phyloP scores from a whole-genome alignment of 2,797 vertebrate species.

The Cygnus olor region DNA sequence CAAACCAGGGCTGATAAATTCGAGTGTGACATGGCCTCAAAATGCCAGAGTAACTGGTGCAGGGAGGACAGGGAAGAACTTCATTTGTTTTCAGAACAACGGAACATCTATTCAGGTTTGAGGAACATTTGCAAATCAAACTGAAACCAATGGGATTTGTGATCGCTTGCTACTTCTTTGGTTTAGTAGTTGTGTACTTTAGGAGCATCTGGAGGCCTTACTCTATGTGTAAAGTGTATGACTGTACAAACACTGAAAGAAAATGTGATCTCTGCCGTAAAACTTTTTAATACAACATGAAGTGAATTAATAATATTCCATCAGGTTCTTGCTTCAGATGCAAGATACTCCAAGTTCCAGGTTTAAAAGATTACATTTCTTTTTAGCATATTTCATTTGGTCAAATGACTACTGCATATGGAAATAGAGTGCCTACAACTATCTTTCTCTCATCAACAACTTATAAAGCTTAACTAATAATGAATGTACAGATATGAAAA shows the following conservation, averaged over 20 bases:
- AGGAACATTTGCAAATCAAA: conserved; percentile 5
- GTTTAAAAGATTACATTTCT: not conserved
- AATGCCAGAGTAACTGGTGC: not conserved
- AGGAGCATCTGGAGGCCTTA: conserved; percentile 22
- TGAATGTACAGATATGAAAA: not conserved
- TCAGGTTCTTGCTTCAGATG: not conserved
- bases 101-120: not conserved
- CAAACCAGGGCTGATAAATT: not conserved
- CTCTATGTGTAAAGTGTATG: not conserved
- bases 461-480: not conserved
- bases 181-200: conserved; percentile 14
- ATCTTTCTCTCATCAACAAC: not conserved
- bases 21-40: not conserved
- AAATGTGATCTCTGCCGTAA: not conserved
- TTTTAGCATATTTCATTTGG: not conserved
- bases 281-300: conserved; percentile 12
- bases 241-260: not conserved
- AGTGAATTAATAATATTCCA: not conserved
- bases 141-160: conserved; percentile 20
- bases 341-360: not conserved
- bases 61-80: not conserved
- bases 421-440: not conserved
- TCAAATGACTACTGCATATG: not conserved
- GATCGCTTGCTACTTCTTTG: conserved; percentile 2
- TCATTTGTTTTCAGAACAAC: not conserved